phyloP scores from a whole-genome alignment of 2,113 vertebrate genomes.

The Trematocara variabile region DNA sequence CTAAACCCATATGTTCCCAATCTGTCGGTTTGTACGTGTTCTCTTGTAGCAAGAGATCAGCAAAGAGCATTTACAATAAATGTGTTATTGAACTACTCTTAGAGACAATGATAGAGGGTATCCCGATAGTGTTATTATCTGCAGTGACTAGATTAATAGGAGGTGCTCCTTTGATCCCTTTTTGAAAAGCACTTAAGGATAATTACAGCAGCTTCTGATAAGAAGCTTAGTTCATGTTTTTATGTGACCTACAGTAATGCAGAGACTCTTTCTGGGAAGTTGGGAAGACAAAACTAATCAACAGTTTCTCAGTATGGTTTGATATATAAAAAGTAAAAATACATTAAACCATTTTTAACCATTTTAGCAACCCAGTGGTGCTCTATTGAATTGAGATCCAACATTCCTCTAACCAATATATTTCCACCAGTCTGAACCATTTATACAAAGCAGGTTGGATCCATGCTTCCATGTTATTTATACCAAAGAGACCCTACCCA shows the following conservation, averaged over 20 bases:
- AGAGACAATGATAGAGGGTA: slow-evolving; percentile 6
- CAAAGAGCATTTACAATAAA: neutral
- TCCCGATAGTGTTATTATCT: slow-evolving; percentile 20
- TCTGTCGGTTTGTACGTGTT: neutral
- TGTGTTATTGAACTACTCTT: neutral
- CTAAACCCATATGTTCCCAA: slow-evolving; percentile 25
- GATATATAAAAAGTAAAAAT: neutral
- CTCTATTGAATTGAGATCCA: neutral
- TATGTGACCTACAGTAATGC: neutral
- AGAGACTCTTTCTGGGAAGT: neutral
- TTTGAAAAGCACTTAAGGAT: slow-evolving; percentile 22
- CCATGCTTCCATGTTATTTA: neutral
- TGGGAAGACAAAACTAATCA: neutral
- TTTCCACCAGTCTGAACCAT: neutral
- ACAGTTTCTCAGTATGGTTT: neutral
- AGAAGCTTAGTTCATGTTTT: slow-evolving; percentile 13
- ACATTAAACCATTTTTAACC: neutral
- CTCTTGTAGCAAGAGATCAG: neutral
- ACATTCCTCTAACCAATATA: neutral
- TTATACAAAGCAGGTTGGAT: neutral
- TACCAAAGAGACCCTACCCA: neutral
- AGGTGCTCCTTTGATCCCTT: slow-evolving; percentile 5
- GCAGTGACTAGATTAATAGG: slow-evolving; percentile 7
- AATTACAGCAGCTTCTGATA: slow-evolving; percentile 46
- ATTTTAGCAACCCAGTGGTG: neutral